Evolutionary conservation across 2,888 invertebrate species (phyloP).

Genomic region (Cephus runcator): DNA sequence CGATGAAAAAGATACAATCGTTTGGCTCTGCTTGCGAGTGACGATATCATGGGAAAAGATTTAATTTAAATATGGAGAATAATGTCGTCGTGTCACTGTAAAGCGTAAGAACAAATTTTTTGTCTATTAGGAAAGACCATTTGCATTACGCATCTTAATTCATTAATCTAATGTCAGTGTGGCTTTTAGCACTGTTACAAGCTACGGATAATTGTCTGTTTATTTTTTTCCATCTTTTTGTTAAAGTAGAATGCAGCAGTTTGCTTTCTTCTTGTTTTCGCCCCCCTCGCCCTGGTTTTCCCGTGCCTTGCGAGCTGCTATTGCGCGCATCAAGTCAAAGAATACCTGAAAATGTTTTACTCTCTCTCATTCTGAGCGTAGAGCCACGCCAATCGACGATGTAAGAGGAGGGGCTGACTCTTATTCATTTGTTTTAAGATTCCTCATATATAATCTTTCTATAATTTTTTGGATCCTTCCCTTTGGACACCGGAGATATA

Average conservation of each 20-base stretch:
- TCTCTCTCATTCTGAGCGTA: too few relatives aligned
- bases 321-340: slow-evolving; percentile 99
- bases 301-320: slow-evolving; percentile 94
- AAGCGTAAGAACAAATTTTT: slow-evolving; percentile 42
- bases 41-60: too few relatives aligned
- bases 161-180: not conserved
- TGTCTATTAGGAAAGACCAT: not conserved
- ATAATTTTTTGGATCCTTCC: too few relatives aligned
- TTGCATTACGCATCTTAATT: slow-evolving; percentile 21
- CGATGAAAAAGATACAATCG: too few relatives aligned
- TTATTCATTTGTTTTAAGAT: not conserved
- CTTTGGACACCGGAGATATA: too few relatives aligned
- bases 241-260: slow-evolving; percentile 81
- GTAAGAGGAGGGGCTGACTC: too few relatives aligned
- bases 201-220: slow-evolving; percentile 14
- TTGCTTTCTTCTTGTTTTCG: slow-evolving; percentile 86
- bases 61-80: too few relatives aligned
- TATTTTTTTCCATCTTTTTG: slow-evolving; percentile 29
- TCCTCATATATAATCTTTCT: not conserved
- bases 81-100: slow-evolving; percentile 36
- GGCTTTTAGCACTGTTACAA: slow-evolving; percentile 18
- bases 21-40: too few relatives aligned
- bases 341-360: slow-evolving; percentile 79
- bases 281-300: slow-evolving; percentile 89
- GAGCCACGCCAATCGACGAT: too few relatives aligned